These are phyloP conservation scores for Vidua chalybeata DNA, from an alignment of 2,113 vertebrate species.

Conservation along the genomic window DNA sequence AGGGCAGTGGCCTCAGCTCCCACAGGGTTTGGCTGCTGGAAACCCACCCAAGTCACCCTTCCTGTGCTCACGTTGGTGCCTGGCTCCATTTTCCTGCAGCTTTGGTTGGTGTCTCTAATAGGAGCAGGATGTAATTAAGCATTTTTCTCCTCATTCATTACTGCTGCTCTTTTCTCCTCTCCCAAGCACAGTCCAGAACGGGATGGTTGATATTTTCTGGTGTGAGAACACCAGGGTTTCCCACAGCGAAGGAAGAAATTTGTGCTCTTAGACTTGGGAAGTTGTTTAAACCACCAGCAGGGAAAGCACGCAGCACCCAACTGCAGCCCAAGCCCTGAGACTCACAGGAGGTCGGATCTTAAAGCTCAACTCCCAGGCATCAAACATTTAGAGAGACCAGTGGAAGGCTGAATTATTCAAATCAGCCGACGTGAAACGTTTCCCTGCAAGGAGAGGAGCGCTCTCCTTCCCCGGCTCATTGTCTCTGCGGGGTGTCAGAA, in stretches of 20 bases:
- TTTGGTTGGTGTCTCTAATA: neutral
- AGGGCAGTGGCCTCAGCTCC: neutral
- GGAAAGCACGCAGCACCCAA: neutral
- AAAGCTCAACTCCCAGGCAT: constrained; percentile 33
- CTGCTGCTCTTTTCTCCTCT: neutral
- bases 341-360: neutral
- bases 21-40: neutral
- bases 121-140: neutral
- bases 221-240: neutral
- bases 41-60: neutral
- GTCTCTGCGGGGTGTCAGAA: constrained; percentile 59
- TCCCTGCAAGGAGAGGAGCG: constrained; percentile 14
- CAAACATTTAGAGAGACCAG: constrained; percentile 60
- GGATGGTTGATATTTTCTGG: neutral
- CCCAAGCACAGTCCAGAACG: neutral
- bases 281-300: neutral
- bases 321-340: neutral
- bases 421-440: neutral
- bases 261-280: neutral
- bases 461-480: constrained; percentile 18
- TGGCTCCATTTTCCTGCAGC: neutral
- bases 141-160: neutral
- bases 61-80: accelerated
- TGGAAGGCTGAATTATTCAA: constrained; percentile 63
- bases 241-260: neutral